These are phyloP conservation scores for Tipula lateralis DNA, from an alignment of 2,888 invertebrate species.

Conservation along the genomic window DNA sequence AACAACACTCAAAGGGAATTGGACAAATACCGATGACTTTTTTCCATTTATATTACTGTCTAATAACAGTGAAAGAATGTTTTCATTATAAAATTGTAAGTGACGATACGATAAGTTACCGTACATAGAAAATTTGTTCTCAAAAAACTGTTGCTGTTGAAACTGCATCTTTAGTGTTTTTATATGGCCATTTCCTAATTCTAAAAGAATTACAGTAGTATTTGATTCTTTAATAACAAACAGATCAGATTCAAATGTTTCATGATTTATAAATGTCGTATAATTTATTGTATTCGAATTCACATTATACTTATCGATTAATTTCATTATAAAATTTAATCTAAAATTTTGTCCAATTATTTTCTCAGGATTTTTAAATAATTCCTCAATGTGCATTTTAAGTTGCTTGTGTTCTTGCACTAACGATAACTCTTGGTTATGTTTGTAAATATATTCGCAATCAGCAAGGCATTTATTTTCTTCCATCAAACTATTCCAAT, in stretches of 20 bases:
- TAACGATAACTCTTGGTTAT: constrained; percentile 70
- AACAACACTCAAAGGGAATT: constrained; percentile 45
- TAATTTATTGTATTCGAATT: not conserved
- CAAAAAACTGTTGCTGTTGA: constrained; percentile 47
- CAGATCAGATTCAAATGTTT: constrained; percentile 51
- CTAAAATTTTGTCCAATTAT: constrained; percentile 61
- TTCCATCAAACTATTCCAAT: constrained; percentile 70
- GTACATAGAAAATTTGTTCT: constrained; percentile 37
- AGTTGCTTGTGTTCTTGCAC: constrained; percentile 74
- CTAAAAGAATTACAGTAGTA: constrained; percentile 44
- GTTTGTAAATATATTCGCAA: constrained; percentile 68
- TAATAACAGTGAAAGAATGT: constrained; percentile 64
- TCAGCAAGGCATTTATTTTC: constrained; percentile 68
- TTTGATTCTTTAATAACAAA: constrained; percentile 51
- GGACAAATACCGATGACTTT: constrained; percentile 52
- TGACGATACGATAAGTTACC: constrained; percentile 56
- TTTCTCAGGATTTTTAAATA: constrained; percentile 63
- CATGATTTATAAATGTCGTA: not conserved
- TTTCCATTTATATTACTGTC: constrained; percentile 54
- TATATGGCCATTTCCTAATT: constrained; percentile 44
- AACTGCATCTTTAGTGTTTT: constrained; percentile 56
- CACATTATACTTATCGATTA: constrained; percentile 41
- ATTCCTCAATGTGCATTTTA: constrained; percentile 58
- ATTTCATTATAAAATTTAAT: constrained; percentile 53
- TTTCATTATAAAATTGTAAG: constrained; percentile 66